These are phyloP conservation scores for Jacana jacana DNA, from an alignment of 2,113 vertebrate genomes.

Conservation along the genomic window DNA sequence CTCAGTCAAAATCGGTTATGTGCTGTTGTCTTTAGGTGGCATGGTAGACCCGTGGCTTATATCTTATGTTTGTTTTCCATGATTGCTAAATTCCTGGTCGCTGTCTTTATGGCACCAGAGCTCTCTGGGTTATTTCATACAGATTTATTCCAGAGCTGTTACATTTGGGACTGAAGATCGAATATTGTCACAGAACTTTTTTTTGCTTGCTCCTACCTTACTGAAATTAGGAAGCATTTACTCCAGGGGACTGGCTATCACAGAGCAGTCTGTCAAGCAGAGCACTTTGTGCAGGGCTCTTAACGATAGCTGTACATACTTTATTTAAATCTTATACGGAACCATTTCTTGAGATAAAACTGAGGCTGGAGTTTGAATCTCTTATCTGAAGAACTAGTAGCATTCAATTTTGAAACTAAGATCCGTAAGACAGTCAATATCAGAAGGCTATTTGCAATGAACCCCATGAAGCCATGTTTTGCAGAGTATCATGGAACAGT, in stretches of 20 bases:
- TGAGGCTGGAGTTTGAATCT: neutral
- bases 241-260: neutral
- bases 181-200: neutral
- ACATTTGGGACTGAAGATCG: neutral
- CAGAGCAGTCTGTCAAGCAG: neutral
- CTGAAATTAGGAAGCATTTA: neutral
- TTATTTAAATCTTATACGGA: neutral
- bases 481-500: neutral
- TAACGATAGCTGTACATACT: neutral
- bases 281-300: neutral
- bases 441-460: neutral
- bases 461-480: neutral
- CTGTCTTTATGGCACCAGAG: neutral
- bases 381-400: neutral
- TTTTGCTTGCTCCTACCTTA: neutral
- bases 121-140: neutral
- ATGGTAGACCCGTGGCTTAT: accelerated
- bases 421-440: neutral
- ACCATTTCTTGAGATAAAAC: neutral
- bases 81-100: neutral
- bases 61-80: neutral
- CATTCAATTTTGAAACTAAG: neutral
- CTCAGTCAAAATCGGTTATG: neutral
- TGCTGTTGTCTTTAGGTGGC: too few species aligned
- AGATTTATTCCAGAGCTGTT: neutral